Conservation (phyloP, 2,888 invertebrate genomes). For the Acanthoscelides obtectus region DNA sequence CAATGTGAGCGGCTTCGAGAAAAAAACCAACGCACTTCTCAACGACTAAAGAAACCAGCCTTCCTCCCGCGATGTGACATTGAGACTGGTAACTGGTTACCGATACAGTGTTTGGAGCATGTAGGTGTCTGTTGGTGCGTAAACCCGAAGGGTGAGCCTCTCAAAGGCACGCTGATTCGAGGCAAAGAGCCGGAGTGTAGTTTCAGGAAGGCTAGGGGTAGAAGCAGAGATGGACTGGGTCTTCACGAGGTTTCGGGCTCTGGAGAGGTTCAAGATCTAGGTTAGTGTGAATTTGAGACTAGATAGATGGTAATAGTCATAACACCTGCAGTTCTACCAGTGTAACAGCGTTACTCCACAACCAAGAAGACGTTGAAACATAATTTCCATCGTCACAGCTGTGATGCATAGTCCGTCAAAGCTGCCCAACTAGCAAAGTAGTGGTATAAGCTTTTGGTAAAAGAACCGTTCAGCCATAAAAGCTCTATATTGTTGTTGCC, state of each 20-base stretch:
- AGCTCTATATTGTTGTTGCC: too few species aligned
- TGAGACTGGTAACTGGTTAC: conserved; percentile 70
- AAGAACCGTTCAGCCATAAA: too few species aligned
- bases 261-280: conserved; percentile 28
- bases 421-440: too few species aligned
- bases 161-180: conserved; percentile 76
- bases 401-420: too few species aligned
- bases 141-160: conserved; percentile 72
- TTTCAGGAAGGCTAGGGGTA: conserved; percentile 70
- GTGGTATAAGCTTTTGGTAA: too few species aligned
- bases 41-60: conserved; percentile 67
- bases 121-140: conserved; percentile 87
- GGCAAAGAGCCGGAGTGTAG: conserved; percentile 74
- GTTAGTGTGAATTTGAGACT: not conserved
- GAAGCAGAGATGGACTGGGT: conserved; percentile 42
- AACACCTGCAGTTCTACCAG: too few species aligned
- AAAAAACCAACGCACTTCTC: conserved; percentile 69
- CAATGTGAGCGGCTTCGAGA: conserved; percentile 76
- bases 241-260: conserved; percentile 53
- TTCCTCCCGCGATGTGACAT: conserved; percentile 75
- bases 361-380: too few species aligned
- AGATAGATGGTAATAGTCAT: too few species aligned
- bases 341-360: too few species aligned
- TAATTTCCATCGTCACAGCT: too few species aligned
- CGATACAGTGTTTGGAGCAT: conserved; percentile 73